Conservation (phyloP, 2,113 vertebrate species). For the Phalacrocorax carbo region DNA sequence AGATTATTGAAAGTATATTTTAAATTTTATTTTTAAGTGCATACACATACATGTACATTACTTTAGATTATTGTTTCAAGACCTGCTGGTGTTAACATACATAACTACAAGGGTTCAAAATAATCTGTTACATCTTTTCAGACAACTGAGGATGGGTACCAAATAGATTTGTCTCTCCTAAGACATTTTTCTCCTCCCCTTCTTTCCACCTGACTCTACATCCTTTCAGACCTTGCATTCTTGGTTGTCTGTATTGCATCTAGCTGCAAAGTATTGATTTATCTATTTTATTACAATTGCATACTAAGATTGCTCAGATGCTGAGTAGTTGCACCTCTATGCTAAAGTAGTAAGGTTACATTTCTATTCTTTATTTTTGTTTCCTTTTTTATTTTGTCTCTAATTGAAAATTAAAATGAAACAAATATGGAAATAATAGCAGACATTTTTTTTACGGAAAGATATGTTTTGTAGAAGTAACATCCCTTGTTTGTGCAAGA, state of each 20-base stretch:
- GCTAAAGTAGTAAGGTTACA: not conserved
- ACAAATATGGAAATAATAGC: not conserved
- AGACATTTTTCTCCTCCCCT: not conserved
- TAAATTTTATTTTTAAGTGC: not conserved
- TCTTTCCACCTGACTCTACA: not conserved
- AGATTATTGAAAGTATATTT: not conserved
- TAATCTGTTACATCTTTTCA: not conserved
- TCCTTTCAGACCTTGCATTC: not conserved
- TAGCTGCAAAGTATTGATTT: not conserved
- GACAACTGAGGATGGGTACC: not conserved
- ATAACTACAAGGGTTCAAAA: not conserved
- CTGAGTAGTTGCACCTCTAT: not conserved
- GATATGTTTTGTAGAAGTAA: not conserved
- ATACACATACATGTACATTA: not conserved
- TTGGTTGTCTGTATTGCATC: not conserved
- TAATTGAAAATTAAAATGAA: not conserved
- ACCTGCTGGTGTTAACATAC: not conserved
- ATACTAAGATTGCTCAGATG: not conserved
- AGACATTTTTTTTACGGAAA: not conserved
- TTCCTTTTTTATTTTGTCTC: not conserved
- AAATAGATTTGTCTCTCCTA: not conserved
- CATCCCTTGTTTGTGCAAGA: not conserved
- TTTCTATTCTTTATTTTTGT: not conserved
- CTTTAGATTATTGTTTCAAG: not conserved
- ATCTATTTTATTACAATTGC: not conserved